Base-by-base conservation (phyloP, 2,113 vertebrate genomes). In the Nyctibius bracteatus region DNA sequence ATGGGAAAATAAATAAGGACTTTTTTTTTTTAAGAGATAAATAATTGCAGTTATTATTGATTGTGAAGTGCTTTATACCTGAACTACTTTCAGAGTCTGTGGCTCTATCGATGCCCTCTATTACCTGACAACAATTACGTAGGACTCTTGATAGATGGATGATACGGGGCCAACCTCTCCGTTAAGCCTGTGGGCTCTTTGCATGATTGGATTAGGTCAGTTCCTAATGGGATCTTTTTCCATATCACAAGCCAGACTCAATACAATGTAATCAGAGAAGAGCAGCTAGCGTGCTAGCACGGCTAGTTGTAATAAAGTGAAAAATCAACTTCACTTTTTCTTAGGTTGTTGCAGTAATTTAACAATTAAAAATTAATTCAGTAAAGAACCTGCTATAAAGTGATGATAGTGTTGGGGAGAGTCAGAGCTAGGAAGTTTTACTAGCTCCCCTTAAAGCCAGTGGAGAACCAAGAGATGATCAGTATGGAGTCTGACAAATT, bases 191-290 rank as follows among this genome's bases (percentile, higher is more conserved):
- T 83, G 85, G 81, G 72, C 79, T 96, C n/a, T 86, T 51, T 51
- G 46, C 49, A 10, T 97, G 93, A 95, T 86, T 85, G 86, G 82
- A 96, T 97, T 96, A 97, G 89, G 82, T 95, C 63, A 44, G 51
- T 79, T 96, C 86, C 78, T 96, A 93, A 95, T 96, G 55, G 22
- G 92, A 96, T 86, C 83, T 95, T 95, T 91, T 74, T 89, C 87
- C 59, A 41, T 59, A 74, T 79, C 77, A 75, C 43, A 83, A 87
- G 92, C 83, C 77, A 96, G 83, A 83, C 90, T 90, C 61, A 59
- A 73, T 91, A 12, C 57, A 92, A n/a, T 79, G 57, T 80, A 90
- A 80, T 89, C 90, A 88, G 82, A 88, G 81, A 67, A 96, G 23
- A 81, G 78, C 78, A 87, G 66, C 65, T 88, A 86, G 54, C 91